These are phyloP conservation scores for Lymantria dispar DNA, from an alignment of 2,888 invertebrate species.

Conservation along the genomic window DNA sequence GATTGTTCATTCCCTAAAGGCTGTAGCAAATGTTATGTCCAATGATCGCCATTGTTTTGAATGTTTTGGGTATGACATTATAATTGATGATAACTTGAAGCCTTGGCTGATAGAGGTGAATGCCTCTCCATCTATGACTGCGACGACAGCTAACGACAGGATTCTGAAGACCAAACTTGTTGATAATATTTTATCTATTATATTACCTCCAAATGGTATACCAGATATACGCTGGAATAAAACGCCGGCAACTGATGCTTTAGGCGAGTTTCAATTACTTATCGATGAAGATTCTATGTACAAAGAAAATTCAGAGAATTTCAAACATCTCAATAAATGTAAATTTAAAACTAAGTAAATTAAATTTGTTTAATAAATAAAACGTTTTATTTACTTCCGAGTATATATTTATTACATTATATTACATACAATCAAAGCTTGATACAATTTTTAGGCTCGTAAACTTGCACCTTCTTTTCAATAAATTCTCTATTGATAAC, in stretches of 20 bases:
- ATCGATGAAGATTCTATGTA: constrained; percentile 91
- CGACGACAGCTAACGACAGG: constrained; percentile 96
- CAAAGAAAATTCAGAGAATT: constrained; percentile 77
- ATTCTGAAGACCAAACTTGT: constrained; percentile 96
- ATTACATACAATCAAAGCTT: too few relatives aligned
- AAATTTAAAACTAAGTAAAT: background rate
- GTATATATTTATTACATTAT: too few relatives aligned
- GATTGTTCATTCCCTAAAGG: constrained; percentile 95
- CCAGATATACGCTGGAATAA: constrained; percentile 96
- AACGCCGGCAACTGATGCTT: constrained; percentile 86
- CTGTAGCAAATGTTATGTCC: constrained; percentile 95
- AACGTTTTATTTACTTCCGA: background rate
- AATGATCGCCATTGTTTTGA: constrained; percentile 96
- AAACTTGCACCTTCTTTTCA: constrained; percentile 70
- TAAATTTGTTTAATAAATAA: background rate
- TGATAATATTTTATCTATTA: constrained; percentile 95
- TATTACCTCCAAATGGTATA: constrained; percentile 92
- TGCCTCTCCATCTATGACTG: constrained; percentile 96
- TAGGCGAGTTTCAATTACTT: constrained; percentile 92
- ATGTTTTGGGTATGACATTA: constrained; percentile 98
- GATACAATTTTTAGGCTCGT: background rate
- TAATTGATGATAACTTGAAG: constrained; percentile 96
- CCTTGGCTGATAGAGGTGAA: constrained; percentile 98
- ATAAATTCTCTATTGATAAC: constrained; percentile 88
- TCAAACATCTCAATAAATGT: background rate